These are phyloP conservation scores for Bemisia tabaci DNA, from an alignment of 1,140 invertebrate genomes.

Conservation along the genomic window DNA sequence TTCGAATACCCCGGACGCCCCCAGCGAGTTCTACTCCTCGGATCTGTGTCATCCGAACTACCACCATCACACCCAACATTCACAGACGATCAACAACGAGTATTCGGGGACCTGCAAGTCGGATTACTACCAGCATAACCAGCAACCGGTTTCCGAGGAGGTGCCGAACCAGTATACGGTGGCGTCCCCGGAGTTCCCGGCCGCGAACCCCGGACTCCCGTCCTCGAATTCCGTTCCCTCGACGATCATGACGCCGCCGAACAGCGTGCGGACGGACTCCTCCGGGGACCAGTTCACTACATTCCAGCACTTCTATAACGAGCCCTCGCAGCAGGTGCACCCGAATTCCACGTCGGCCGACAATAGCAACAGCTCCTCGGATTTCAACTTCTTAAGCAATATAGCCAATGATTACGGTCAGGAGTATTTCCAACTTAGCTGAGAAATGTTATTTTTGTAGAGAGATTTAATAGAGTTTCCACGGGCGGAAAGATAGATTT, in stretches of 20 bases:
- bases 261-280: slow-evolving; percentile 39
- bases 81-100: slow-evolving; percentile 23
- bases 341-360: slow-evolving; percentile 34
- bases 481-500: too few relatives aligned
- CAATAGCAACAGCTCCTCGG: slow-evolving; percentile 76
- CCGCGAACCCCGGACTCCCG: neutral
- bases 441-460: slow-evolving; percentile 21
- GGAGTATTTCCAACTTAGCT: slow-evolving; percentile 76
- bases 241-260: slow-evolving; percentile 40
- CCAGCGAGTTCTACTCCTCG: slow-evolving; percentile 25
- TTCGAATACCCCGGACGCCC: slow-evolving; percentile 10
- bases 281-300: slow-evolving; percentile 45
- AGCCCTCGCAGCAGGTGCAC: slow-evolving; percentile 21
- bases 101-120: slow-evolving; percentile 28
- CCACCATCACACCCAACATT: slow-evolving; percentile 18
- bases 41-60: slow-evolving; percentile 29
- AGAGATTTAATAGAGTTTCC: too few relatives aligned
- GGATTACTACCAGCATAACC: slow-evolving; percentile 15
- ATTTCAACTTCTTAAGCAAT: slow-evolving; percentile 83
- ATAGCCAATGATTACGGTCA: slow-evolving; percentile 80
- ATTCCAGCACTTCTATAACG: slow-evolving; percentile 51
- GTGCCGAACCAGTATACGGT: slow-evolving; percentile 5
- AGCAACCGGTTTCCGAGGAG: neutral
- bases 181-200: neutral
- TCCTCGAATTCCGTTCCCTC: slow-evolving; percentile 30